These are phyloP conservation scores for Bettongia penicillata DNA, from an alignment of 2,113 vertebrate genomes.

Conservation along the genomic window DNA sequence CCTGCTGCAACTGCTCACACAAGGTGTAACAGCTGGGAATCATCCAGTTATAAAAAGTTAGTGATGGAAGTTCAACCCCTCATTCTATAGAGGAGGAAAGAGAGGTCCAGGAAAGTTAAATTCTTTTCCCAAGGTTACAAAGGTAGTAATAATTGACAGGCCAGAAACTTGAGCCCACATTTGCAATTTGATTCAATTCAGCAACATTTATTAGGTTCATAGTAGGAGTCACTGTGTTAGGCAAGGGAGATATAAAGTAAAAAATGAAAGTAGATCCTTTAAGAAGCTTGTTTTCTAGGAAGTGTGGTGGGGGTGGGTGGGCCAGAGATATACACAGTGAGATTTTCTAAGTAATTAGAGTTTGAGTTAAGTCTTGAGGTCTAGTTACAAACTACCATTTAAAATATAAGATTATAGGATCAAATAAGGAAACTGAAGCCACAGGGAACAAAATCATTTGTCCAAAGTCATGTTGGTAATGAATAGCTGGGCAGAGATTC, in stretches of 20 bases:
- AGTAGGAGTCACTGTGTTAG: not conserved
- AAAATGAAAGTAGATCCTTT: not conserved
- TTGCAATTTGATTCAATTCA: not conserved
- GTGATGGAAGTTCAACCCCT: not conserved
- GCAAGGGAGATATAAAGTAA: not conserved
- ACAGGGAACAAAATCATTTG: not conserved
- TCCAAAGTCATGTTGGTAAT: not conserved
- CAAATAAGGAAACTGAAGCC: not conserved
- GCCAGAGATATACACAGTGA: not conserved
- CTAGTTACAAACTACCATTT: not conserved
- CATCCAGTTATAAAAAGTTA: not conserved
- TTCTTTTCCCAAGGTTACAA: not conserved
- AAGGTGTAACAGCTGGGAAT: not conserved
- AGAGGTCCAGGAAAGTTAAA: not conserved
- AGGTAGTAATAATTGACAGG: not conserved
- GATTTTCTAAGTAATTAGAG: too few relatives aligned
- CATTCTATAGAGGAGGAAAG: not conserved
- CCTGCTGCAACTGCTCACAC: not conserved
- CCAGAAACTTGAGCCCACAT: not conserved
- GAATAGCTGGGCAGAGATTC: not conserved
- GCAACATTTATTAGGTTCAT: not conserved
- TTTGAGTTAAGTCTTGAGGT: not conserved
- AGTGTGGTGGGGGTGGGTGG: not conserved
- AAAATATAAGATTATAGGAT: not conserved
- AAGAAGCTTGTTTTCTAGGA: not conserved